Evolutionary conservation across 2,113 vertebrate species (phyloP), one percentile per base, ranked within the genome.

Genomic region (Canis aureus): DNA sequence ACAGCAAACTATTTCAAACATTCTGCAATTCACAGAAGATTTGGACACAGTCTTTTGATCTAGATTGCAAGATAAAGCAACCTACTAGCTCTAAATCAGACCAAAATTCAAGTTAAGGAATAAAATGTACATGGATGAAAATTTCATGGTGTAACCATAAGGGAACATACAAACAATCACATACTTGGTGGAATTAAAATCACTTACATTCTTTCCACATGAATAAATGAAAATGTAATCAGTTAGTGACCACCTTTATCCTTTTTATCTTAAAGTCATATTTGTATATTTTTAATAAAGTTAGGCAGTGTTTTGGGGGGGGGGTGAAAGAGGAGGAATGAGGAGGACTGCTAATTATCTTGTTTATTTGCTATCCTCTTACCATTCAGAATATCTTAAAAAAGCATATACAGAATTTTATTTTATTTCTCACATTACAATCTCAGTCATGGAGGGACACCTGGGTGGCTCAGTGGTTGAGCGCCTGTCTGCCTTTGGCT

Each of bases 181-280:
- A 90, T n/a, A 59, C 29, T 35, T 95, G 29, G 22, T 51, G 20
- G 23, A 51, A 92, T 84, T 88, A 93, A 96, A 94, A 79, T 53
- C 29, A 84, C 11, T 76, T 82, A 82, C 53, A 79, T 93, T 71
- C 49, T 57, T 60, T 90, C n/a, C 71, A 73, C 5, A 27, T 62
- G 16, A 29, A 38, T 94, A 53, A 82, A 69, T 7, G 19, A 23
- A 91, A 94, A 82, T 38, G 15, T 22, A 85, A 59, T 27, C 29
- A 74, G 66, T 76, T 83, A 43, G 5, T 57, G n/a, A 76, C 15
- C 6, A 1, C 66, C 57, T 59, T 83, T n/a, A 84, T 66, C 15
- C 25, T 78, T 91, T 66, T 85, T 66, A 78, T 66, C 32, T 55
- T 92, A 73, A 88, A 92, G 71, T 23, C 25, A 78, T 60, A 74